Evolutionary conservation across 2,113 vertebrate species (phyloP), one percentile per base, ranked within the genome.

Genomic region (Centropus bengalensis): DNA sequence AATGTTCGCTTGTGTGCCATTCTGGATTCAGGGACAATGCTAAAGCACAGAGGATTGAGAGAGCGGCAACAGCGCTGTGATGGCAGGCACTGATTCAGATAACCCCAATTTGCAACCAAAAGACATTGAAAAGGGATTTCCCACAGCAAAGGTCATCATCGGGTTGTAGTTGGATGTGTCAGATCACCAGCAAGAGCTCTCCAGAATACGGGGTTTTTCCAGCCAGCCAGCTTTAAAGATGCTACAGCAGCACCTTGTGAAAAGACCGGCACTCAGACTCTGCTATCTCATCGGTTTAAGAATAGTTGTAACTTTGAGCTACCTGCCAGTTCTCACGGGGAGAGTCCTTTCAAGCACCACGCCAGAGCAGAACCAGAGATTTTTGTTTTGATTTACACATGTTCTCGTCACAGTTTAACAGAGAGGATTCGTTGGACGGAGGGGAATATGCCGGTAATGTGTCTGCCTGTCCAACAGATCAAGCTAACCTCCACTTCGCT

Each of bases 371-470:
- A 89, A 89, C 23, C 54, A 14, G 59, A 73, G 93, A 94, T 96
- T 96, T 44, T 94, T 91, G 84, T 96, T 97, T 96, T 79, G 51
- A 85, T 96, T 96, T 96, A 76, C 92, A 88, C 51, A 14, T 88
- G 70, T 75, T 89, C 81, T 88, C 9, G 0, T 30, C 0, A 22
- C 8, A 8, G 44, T 79, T 93, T 92, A 92, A 82, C 77, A 64
- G 76, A 60, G 40, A 83, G 36, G 85, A 91, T 92, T 91, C 90
- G 75, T 2, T 10, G 90, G 74, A 84, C 22, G 14, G 80, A 83
- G 45, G 13, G 66, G 76, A 78, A 86, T 45, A 89, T 86, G 86
- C 90, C 92, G 78, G 38, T 84, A 87, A 89, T 6, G 30, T 36
- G 52, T 36, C 60, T 83, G 74, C 51, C 74, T 64, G 68, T 75